Evolutionary conservation across 2,888 invertebrate species (phyloP).

Genomic region (Andricus quercusramuli): DNA sequence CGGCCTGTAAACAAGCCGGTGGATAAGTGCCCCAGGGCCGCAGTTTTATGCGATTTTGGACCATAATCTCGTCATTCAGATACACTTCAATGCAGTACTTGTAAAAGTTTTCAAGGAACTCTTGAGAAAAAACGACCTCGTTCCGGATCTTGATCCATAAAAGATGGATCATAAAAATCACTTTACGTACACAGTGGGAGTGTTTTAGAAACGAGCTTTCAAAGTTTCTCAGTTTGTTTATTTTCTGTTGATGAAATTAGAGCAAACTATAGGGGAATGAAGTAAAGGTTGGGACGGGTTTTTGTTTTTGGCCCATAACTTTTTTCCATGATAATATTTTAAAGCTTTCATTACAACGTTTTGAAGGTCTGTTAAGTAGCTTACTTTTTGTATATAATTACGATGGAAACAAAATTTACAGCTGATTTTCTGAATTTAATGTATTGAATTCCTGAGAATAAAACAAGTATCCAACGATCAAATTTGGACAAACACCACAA

Average conservation of each 20-base stretch:
- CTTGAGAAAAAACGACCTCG: not conserved
- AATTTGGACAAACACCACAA: too few species aligned
- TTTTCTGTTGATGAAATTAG: not conserved
- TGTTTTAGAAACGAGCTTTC: not conserved
- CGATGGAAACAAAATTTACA: too few species aligned
- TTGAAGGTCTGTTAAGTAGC: too few species aligned
- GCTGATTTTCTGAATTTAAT: too few species aligned
- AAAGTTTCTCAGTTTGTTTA: not conserved
- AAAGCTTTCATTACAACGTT: too few species aligned
- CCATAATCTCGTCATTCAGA: constrained; percentile 51
- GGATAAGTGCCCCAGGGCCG: constrained; percentile 49
- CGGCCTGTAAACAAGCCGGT: constrained; percentile 61
- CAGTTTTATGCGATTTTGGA: constrained; percentile 49
- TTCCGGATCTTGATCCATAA: not conserved
- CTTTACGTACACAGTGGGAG: not conserved
- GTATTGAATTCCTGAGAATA: too few species aligned
- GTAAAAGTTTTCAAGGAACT: constrained; percentile 3
- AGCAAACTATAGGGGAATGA: too few species aligned
- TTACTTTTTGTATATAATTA: too few species aligned
- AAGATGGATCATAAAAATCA: not conserved
- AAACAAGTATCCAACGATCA: too few species aligned
- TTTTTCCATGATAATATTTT: too few species aligned
- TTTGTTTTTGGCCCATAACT: too few species aligned
- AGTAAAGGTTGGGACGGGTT: too few species aligned
- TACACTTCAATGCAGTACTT: not conserved